Percentiles rank a stretch among this genome's conserved stretches.
Conservation (phyloP, 2,113 vertebrate species). For the Coryphaenoides rupestris region DNA sequence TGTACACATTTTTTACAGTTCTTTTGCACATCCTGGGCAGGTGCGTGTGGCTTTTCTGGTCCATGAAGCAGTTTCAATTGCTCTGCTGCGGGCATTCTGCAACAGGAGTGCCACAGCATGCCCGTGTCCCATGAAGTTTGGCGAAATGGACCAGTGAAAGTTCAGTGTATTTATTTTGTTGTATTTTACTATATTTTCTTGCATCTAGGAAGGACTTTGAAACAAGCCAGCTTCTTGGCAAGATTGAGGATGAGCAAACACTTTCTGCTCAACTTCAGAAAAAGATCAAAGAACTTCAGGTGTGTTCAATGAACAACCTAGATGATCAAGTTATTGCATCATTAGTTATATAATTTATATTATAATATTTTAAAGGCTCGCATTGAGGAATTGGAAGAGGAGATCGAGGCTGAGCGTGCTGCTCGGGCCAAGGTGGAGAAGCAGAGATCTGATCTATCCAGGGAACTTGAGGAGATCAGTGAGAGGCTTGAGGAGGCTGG, state of each 20-base stretch:
- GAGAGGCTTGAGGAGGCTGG: conserved; percentile 68
- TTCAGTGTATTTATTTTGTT: background rate
- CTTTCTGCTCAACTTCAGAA: conserved; percentile 78
- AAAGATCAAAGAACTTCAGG: conserved; percentile 85
- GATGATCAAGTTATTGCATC: background rate
- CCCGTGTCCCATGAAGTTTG: no score
- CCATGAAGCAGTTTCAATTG: no score
- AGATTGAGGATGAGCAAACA: conserved; percentile 81
- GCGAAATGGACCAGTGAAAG: background rate
- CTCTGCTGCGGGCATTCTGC: no score
- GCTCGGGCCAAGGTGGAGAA: conserved; percentile 75
- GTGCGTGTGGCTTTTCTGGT: no score
- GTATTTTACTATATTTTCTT: background rate
- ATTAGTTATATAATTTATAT: background rate
- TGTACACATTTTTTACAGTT: no score
- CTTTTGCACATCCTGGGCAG: no score
- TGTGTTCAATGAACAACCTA: conserved; percentile 16
- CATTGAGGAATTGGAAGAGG: conserved; percentile 72
- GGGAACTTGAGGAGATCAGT: conserved; percentile 1
- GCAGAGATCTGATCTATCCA: conserved; percentile 63
- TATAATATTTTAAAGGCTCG: conserved; percentile 46
- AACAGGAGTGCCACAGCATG: no score
- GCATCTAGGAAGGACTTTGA: conserved; percentile 82
- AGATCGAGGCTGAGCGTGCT: conserved; percentile 78
- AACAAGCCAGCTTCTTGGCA: conserved; percentile 77